phyloP scores from a whole-genome alignment of 2,113 vertebrate genomes.

The Gavialis gangeticus region DNA sequence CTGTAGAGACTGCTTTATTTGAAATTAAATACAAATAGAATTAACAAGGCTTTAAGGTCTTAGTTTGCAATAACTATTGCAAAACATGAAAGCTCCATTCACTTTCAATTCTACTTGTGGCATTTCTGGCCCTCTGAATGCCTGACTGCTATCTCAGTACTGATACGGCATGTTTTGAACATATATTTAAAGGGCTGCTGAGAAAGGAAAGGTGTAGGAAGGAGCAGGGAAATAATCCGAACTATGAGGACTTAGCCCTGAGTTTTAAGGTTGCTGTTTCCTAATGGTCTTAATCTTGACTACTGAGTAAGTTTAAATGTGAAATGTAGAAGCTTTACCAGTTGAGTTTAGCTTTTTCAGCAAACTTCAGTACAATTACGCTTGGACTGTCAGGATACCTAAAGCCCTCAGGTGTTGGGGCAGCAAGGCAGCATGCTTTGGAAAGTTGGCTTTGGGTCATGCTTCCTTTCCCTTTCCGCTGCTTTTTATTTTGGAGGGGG shows the following conservation, averaged over 20 bases:
- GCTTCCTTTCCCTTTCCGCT: not conserved
- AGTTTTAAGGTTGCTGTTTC: not conserved
- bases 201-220: not conserved
- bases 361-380: too few relatives aligned
- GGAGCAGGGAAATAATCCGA: not conserved
- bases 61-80: too few relatives aligned
- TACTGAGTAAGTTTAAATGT: not conserved
- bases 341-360: not conserved
- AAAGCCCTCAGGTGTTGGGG: not conserved
- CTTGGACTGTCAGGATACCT: not conserved
- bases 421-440: not conserved
- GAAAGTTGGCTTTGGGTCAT: not conserved
- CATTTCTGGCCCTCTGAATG: not conserved
- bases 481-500: fast-evolving
- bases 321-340: not conserved
- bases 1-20: too few relatives aligned
- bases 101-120: not conserved
- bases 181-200: not conserved
- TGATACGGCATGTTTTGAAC: not conserved
- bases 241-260: not conserved
- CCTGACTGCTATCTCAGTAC: not conserved
- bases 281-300: not conserved
- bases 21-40: too few relatives aligned
- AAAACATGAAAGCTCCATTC: too few relatives aligned
- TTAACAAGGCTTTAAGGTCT: too few relatives aligned